Base-by-base conservation (phyloP, 2,113 vertebrate genomes). In the Heliornis fulica region DNA sequence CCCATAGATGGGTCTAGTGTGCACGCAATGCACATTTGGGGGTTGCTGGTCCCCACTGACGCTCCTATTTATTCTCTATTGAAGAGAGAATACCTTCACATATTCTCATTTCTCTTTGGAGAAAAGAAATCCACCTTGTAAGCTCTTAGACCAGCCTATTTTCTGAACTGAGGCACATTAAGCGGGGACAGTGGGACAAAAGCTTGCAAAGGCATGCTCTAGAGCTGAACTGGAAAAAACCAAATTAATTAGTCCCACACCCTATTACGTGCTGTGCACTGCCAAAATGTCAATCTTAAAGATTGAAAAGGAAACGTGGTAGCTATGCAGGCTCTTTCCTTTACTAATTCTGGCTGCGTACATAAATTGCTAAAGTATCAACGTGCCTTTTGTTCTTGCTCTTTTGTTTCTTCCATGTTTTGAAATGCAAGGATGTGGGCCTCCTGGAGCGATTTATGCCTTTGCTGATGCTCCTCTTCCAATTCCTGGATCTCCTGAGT, bases 401-500 rank as follows among this genome's bases (percentile, higher is more conserved):
- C 98, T 83, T 99, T 98, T 83, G 98, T 97, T 87, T 99, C 99
- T 96, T 99, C 99, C 98, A 99, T 98, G 93, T 98, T 99, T 93
- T 99, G 99, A 97, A 99, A 97, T 72, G 99, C 97, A 70, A 99
- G 98, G 91, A 98, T 98, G 88, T 99, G 99, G 11, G 98, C 98
- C 97, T 99, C 99, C 96, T 99, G 98, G 94, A 99, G 97, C 38
- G 99, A 99, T 57, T 99, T 98, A 86, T 99, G 98, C 60, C 99
- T 98, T 93, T 99, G 98, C 87, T 99, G 99, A 94, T 99, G 99
- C 93, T 99, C 99, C 80, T 98, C 98, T 97, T 99, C 98, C 87
- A 99, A 96, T 84, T 99, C 99, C 92, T 99, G 99, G 83, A 99
- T 98, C 97, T 99, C 99, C 94, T 99, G 98, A 22, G 99, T 98